Conservation (phyloP, 2,888 invertebrate species). For the Synanthedon formicaeformis region DNA sequence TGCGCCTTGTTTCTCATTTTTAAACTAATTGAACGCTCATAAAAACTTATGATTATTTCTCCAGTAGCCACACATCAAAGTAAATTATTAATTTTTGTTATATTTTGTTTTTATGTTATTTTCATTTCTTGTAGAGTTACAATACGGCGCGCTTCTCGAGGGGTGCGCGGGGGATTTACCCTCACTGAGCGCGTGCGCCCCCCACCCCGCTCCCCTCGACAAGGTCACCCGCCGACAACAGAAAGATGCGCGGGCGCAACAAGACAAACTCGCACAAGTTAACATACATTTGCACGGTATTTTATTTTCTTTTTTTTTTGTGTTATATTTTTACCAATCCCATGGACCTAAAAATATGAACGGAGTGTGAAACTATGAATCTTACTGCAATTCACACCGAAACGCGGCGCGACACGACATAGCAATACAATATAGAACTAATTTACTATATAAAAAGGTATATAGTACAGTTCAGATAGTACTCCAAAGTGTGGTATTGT, state of each 20-base stretch:
- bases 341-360: no score
- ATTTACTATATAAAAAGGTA: no score
- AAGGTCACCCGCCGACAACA: conserved; percentile 70
- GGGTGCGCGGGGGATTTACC: conserved; percentile 70
- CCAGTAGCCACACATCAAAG: background rate
- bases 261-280: conserved; percentile 82
- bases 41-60: no score
- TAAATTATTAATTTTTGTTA: conserved; percentile 5
- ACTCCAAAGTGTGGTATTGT: no score
- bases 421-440: no score
- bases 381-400: no score
- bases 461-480: no score
- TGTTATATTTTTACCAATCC: no score
- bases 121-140: conserved; percentile 59
- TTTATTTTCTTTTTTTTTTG: conserved; percentile 37
- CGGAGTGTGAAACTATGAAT: no score
- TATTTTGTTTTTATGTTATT: conserved; percentile 14
- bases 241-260: conserved; percentile 76
- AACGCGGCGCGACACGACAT: no score
- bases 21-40: no score
- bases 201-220: conserved; percentile 68
- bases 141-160: conserved; percentile 66
- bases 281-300: conserved; percentile 89
- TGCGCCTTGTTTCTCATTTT: no score
- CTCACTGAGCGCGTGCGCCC: conserved; percentile 58